Evolutionary conservation across 2,888 invertebrate species (phyloP), one percentile per base, ranked within the genome.

Genomic region (Coecobrya sp.): DNA sequence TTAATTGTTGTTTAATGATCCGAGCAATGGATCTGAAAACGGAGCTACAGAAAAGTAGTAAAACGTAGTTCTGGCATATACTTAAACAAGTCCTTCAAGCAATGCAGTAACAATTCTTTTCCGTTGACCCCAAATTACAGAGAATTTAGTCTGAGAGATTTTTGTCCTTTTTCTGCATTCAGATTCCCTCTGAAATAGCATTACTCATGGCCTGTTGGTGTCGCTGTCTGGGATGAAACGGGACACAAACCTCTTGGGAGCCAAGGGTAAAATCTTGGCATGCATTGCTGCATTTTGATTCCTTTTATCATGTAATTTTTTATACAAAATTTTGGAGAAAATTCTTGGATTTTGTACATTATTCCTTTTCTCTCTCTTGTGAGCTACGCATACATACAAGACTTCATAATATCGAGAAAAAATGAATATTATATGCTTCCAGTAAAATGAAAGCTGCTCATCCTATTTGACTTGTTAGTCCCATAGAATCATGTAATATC

Each of bases 1-100:
- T 87, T 87, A 87, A 84, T 62, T 84, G 68, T 76, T 93, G 93
- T 88, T 93, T 93, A 93, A 93, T 93, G 93, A 92, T 93, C 92
- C 93, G 81, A 88, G 62, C 90, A 70, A 92, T 92, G 93, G 92
- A 93, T 92, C 85, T 87, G 86, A 89, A 91, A 91, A 81, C 91
- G 70, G 59, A 70, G 70, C 70, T 82, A 73, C 86, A 91, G 86
- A 8, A 70, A 45, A 27, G 49, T 73, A 55, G 22, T 45, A 19
- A 1, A 68, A n/a, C 0, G 45, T 76, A 16, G 11, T 19, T 10
- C 16, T 68, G 68, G 68, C 0, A 30, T 68, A 8, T 68, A 68
- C 0, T n/a, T n/a, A n/a, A n/a, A n/a, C n/a, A 2, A 25, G 16
- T 45, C 52, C 79, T 79, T 49, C 52, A 52, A 79, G 79, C 79